A percentile compares a stretch with the other conserved stretches of the same genome.
Conservation (phyloP, 2,888 invertebrate genomes). For the Cylindroiulus punctatus region DNA sequence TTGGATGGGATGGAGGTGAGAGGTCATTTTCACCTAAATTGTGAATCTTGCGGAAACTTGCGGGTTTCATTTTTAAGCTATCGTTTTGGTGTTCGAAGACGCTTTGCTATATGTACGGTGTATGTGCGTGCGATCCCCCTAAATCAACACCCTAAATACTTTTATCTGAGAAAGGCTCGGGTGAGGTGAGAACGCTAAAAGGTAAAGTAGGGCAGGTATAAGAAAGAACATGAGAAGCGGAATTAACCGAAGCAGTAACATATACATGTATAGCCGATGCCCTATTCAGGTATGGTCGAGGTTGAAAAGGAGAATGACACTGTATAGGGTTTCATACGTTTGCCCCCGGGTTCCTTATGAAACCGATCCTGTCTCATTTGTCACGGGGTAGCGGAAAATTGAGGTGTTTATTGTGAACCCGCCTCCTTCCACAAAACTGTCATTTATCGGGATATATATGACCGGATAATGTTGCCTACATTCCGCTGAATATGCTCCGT, state of each 20-base stretch:
- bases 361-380: slow-evolving; percentile 48
- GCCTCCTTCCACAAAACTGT: slow-evolving; percentile 51
- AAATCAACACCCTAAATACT: background rate
- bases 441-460: slow-evolving; percentile 48
- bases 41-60: background rate
- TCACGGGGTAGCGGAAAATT: slow-evolving; percentile 54
- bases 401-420: slow-evolving; percentile 55
- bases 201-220: background rate
- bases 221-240: background rate
- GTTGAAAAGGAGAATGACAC: slow-evolving; percentile 5
- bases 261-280: background rate
- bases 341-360: background rate
- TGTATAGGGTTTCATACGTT: background rate
- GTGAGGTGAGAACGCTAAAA: background rate
- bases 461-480: slow-evolving; percentile 50
- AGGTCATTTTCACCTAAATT: background rate
- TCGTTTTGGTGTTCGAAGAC: background rate
- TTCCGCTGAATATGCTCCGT: slow-evolving; percentile 26
- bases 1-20: background rate
- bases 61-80: background rate
- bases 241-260: background rate
- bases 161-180: slow-evolving; percentile 12
- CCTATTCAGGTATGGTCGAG: background rate
- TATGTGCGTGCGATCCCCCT: background rate
- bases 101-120: background rate